Base-by-base conservation (phyloP, 2,797 vertebrate species). In the Aphelocoma californica region DNA sequence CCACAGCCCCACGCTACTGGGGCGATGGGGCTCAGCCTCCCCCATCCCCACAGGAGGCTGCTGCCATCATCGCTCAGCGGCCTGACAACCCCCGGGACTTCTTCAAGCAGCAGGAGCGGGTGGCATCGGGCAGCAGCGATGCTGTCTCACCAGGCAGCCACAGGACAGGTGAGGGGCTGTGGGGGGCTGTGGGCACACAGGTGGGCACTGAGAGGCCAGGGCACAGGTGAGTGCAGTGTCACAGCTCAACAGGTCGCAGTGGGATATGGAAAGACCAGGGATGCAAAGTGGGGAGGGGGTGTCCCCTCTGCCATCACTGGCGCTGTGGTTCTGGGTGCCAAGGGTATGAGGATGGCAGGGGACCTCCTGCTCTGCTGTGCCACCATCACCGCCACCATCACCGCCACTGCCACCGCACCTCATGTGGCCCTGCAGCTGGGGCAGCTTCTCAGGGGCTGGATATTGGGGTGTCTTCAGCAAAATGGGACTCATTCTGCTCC, bases 21-120 rank as follows among this genome's bases (percentile, higher is more conserved):
- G 23, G 7, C 0, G 0, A 13, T 24, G 61, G 60, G 65, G 60
- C 73, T 94, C 69, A 92, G 42, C 65, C 53, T 77, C 28, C 21
- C 54, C 32, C 1, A 1, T 81, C 69, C 36, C 73, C 17, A 16
- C 97, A 99, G 99, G 99, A 99, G 97, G 99, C 99, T 21, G 99
- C 99, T 47, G 99, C 99, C 94, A 99, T 99, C 96, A 99, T 99
- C 9, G 99, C 99, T 80, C 99, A 99, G 98, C 98, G 99, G 42
- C 98, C 99, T 3, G 99, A 98, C 94, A 99, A 99, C 97, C 99
- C 99, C 3, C 98, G 99, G 44, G 99, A 99, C 92, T 99, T 99
- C 95, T 99, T 99, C 98, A 99, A 98, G 97, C 99, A 98, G 98
- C 99, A 98, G 97, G 99, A 99, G 96, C 97, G 98, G 96, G 99